These are phyloP conservation scores for Rhinopomastus cyanomelas DNA, from an alignment of 2,113 vertebrate genomes.

Conservation along the genomic window DNA sequence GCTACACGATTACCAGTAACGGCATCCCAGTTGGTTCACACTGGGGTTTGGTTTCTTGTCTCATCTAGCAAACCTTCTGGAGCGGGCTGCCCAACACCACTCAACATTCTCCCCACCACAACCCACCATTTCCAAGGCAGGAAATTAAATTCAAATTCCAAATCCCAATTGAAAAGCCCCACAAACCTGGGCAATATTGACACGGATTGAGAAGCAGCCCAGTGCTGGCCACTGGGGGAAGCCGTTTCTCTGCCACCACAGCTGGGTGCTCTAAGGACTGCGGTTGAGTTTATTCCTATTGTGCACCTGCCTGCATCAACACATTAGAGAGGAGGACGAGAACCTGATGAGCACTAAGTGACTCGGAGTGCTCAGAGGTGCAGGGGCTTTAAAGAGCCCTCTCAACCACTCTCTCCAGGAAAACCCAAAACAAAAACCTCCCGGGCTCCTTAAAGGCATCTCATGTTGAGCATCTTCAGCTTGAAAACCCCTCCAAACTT, in stretches of 20 bases:
- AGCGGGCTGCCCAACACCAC: neutral
- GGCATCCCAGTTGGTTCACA: neutral
- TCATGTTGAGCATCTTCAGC: neutral
- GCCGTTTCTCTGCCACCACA: neutral
- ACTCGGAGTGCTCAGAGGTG: neutral
- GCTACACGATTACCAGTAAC: fast-evolving
- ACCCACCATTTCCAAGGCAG: neutral
- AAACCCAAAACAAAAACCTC: neutral
- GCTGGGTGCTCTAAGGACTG: neutral
- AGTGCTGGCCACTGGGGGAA: neutral
- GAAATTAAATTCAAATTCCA: neutral
- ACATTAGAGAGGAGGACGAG: neutral
- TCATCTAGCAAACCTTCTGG: neutral
- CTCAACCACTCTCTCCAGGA: neutral
- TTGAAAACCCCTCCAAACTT: neutral
- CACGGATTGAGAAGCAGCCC: fast-evolving
- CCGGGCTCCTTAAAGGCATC: neutral
- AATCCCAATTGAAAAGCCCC: neutral
- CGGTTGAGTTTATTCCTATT: neutral
- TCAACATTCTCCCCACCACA: neutral
- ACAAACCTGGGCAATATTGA: neutral
- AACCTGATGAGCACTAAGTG: neutral
- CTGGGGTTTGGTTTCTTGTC: too few species aligned
- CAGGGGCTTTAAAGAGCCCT: neutral
- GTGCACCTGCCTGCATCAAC: neutral